Base-by-base conservation (phyloP, 2,113 vertebrate genomes). In the Calyptommatus sinebrachiatus region DNA sequence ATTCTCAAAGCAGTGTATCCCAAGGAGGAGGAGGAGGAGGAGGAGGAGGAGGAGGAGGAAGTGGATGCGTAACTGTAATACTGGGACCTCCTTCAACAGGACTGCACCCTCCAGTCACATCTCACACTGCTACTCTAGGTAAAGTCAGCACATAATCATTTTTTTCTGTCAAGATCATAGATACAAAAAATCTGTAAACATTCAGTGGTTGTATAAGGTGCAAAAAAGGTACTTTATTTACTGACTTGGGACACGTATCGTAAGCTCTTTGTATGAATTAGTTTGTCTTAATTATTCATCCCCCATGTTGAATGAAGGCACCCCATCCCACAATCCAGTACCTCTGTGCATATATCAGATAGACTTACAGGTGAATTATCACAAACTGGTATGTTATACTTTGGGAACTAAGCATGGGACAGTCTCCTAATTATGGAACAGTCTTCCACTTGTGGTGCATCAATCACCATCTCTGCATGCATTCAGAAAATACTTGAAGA, bases 101-200 rank as follows among this genome's bases (percentile, higher is more conserved):
- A 73, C 96, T 96, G 41, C 95, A 94, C 20, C 95, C 94, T 5
- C 96, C 96, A 20, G 93, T 95, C 84, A 87, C 96, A 1, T 88
- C 96, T 88, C 95, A 95, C 62, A 96, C 96, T 35, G 94, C 97
- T 81, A 41, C 94, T 72, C 93, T 99, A 84, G 97, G 97, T 98
- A 93, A 90, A 61, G 22, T 65, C 12, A 29, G 26, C 45, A 18
- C 21, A 21, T 12, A 11, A 35, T 20, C 20, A 9, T 53, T 9
- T n/a, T 78, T 57, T 28, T 20, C 22, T 24, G 5, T 57, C 11
- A 41, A 60, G 24, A 60, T 78, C 24, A 78, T 12, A 10, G 16
- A 60, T 21, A 2, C 26, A 61, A 5, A 67, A 29, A 31, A 62
- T 20, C 12, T 31, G 5, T 53, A 26, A 28, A 22, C 16, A 65